phyloP scores from a whole-genome alignment of 2,797 vertebrate species.

The Eidolon dupreanum region DNA sequence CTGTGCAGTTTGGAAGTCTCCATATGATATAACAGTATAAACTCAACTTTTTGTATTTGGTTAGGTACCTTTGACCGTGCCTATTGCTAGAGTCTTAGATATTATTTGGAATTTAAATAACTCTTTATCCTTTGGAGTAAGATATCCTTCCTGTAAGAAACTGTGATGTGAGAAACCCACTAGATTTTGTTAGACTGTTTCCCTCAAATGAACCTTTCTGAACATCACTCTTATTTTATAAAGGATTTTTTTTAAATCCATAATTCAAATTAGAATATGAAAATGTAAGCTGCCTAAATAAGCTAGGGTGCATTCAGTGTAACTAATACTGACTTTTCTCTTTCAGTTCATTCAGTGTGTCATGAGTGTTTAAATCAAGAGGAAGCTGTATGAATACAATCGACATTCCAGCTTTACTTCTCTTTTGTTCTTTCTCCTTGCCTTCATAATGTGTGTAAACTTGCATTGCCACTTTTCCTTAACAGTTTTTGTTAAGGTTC shows the following conservation, averaged over 20 bases:
- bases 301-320: neutral
- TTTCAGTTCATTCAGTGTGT: slow-evolving; percentile 89
- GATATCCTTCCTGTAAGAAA: neutral
- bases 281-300: neutral
- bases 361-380: slow-evolving; percentile 85
- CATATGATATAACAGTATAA: neutral
- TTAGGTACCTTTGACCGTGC: neutral
- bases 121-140: neutral
- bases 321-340: slow-evolving; percentile 39
- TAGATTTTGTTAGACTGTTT: neutral
- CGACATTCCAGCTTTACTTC: slow-evolving; percentile 78
- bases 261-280: neutral
- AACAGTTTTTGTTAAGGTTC: slow-evolving; percentile 60
- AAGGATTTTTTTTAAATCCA: neutral
- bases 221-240: neutral
- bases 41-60: neutral
- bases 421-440: slow-evolving; percentile 40
- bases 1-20: neutral
- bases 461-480: neutral
- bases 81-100: neutral
- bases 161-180: neutral
- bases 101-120: slow-evolving; percentile 5
- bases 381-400: neutral
- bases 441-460: slow-evolving; percentile 37
- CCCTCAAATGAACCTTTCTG: neutral